Conservation (phyloP, 1,140 invertebrate genomes). For the Chironomus tepperi region DNA sequence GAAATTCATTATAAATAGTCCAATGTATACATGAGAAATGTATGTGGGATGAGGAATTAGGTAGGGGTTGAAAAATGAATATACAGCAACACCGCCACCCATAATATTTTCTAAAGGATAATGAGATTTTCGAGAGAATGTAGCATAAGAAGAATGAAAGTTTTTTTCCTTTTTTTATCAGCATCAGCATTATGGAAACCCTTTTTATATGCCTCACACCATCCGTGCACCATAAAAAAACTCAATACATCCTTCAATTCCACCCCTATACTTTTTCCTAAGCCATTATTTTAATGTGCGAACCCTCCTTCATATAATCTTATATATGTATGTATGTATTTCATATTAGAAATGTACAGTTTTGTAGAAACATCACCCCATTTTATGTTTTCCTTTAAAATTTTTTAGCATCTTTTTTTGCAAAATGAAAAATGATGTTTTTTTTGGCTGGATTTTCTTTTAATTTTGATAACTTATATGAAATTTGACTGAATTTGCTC, state of each 20-base stretch:
- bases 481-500: no score
- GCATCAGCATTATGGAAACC: background rate
- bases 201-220: background rate
- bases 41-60: background rate
- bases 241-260: background rate
- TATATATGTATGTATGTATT: constrained; percentile 4
- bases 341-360: background rate
- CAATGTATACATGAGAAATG: background rate
- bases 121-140: background rate
- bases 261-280: background rate
- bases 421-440: no score
- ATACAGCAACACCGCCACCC: background rate
- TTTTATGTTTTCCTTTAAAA: background rate
- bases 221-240: no score
- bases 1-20: background rate
- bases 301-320: constrained; percentile 7
- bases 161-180: background rate
- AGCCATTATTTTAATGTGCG: constrained; percentile 13
- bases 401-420: no score
- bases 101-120: background rate
- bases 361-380: background rate
- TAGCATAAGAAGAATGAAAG: constrained; percentile 1
- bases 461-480: no score
- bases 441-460: no score
- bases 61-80: background rate